These are phyloP conservation scores for Oeneis ivallda DNA, from an alignment of 2,888 invertebrate species.

Conservation along the genomic window DNA sequence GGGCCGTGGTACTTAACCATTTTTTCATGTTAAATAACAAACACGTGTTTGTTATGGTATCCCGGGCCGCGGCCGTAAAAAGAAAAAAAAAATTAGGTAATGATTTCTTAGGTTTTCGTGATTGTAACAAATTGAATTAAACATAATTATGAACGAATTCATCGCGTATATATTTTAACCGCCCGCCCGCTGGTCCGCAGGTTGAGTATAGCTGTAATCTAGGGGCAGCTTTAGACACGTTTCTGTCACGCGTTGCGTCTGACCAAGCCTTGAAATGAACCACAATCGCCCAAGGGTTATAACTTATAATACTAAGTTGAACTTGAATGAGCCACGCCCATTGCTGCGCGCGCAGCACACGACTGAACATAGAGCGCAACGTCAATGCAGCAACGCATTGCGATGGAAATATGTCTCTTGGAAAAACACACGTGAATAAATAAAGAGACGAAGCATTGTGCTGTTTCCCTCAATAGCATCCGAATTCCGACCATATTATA, in stretches of 20 bases:
- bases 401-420: constrained; percentile 4
- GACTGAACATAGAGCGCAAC: constrained; percentile 4
- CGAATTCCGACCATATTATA: no score
- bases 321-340: constrained; percentile 40
- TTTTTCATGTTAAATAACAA: no score
- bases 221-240: background rate
- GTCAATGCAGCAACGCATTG: constrained; percentile 24
- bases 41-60: no score
- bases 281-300: constrained; percentile 21
- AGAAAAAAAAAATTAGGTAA: no score
- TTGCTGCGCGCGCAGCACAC: constrained; percentile 37
- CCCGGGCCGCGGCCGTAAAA: no score
- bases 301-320: constrained; percentile 24
- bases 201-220: no score
- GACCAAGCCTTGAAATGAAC: background rate
- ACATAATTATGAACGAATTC: no score
- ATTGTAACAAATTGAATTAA: no score
- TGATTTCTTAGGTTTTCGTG: no score
- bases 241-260: background rate
- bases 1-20: no score
- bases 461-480: background rate
- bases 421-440: constrained; percentile 8
- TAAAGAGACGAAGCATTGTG: background rate
- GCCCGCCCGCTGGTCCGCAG: no score
- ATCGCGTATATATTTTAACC: no score